Base-by-base conservation (phyloP, 2,797 vertebrate genomes). In the Arctocebus calabarensis region DNA sequence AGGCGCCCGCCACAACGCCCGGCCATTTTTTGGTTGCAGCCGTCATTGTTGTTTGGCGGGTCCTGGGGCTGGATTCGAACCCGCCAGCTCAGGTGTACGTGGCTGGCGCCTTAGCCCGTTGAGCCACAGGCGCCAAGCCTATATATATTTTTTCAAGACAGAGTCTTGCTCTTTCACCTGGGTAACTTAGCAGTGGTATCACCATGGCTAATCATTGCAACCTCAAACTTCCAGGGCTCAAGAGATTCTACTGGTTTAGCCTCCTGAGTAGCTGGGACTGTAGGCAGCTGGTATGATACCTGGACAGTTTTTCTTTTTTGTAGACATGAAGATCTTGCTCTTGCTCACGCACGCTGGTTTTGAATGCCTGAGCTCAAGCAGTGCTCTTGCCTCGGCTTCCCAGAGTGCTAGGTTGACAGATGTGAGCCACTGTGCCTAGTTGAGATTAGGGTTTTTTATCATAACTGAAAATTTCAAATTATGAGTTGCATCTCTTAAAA, bases 401-500 rank as follows among this genome's bases (percentile, higher is more conserved):
- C 48, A 48, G 1, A 48, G 48, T 48, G 48, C 48, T 48, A 48
- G 13, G 16, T 14, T 48, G 16, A 48, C 48, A 48, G 14, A 48
- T 48, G 48, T 48, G 48, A 48, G 48, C 48, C 48, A 48, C 48
- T 1, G 13, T 14, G 48, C 48, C 48, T 14, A 14, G 48, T 13
- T 48, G 62, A 66, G 16, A n/a, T 66, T n/a, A 16, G 62, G 5
- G 19, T 22, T n/a, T 79, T 84, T 84, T 84, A 66, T 6, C 27
- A 68, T 40, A 90, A 82, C 68, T 62, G 74, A 85, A 92, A 75
- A n/a, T 73, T 73, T 74, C n/a, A 78, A 62, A 57, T 71, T 77
- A n/a, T 78, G 34, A 13, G 5, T 82, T 77, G 88, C 2, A 91
- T 23, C 40, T 66, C 78, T 88, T 91, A 34, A 96, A 84, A 90